Conservation (phyloP, 2,888 invertebrate genomes). For the Zygogramma bicolorata region DNA sequence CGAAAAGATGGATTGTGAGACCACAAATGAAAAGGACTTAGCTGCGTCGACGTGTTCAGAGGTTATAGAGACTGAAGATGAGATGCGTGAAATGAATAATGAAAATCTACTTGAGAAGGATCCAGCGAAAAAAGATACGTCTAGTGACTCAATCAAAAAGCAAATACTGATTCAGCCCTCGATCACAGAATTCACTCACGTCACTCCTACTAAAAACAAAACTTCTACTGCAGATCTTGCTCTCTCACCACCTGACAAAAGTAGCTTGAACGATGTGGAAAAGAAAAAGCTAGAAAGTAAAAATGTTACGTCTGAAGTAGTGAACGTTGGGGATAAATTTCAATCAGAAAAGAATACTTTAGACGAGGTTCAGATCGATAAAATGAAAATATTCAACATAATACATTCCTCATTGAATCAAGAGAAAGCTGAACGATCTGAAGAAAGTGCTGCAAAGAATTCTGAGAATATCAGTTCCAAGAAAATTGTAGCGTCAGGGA, state of each 20-base stretch:
- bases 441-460: background rate
- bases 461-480: too few relatives aligned
- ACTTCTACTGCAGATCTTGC: too few relatives aligned
- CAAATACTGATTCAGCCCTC: constrained; percentile 11
- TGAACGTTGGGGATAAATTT: constrained; percentile 12
- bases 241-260: too few relatives aligned
- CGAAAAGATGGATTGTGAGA: background rate
- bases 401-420: constrained; percentile 56
- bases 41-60: too few relatives aligned
- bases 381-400: constrained; percentile 53
- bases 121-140: background rate
- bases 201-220: background rate
- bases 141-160: background rate
- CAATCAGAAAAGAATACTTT: constrained; percentile 25
- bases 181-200: background rate
- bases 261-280: too few relatives aligned
- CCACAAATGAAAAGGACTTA: background rate
- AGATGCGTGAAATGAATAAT: background rate
- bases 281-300: constrained; percentile 11
- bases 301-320: background rate
- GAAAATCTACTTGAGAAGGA: background rate
- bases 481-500: background rate
- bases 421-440: background rate
- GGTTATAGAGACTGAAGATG: background rate
- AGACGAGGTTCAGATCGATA: constrained; percentile 36